A percentile compares a stretch with the other conserved stretches of the same genome.
phyloP scores from a whole-genome alignment of 2,888 invertebrate genomes.

The Eupithecia abbreviata region DNA sequence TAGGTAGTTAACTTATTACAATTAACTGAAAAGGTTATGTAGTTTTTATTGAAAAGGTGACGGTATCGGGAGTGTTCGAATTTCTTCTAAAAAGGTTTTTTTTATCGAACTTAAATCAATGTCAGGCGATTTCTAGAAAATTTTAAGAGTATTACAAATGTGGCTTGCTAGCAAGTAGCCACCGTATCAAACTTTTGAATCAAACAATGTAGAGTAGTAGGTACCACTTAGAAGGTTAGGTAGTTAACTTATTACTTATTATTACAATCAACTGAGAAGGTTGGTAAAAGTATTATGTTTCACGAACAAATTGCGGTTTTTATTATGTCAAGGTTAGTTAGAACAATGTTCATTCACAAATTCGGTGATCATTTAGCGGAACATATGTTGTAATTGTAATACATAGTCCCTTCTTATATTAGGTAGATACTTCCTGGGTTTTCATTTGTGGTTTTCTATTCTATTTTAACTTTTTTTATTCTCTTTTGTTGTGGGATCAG shows the following conservation, averaged over 20 bases:
- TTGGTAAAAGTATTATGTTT: slow-evolving; percentile 52
- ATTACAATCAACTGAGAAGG: slow-evolving; percentile 26
- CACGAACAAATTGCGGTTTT: slow-evolving; percentile 69
- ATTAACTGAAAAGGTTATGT: too few relatives aligned
- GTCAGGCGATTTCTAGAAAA: too few relatives aligned
- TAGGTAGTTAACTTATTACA: too few relatives aligned
- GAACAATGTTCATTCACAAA: slow-evolving; percentile 24
- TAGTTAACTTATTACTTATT: slow-evolving; percentile 9
- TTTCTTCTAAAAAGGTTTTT: too few relatives aligned
- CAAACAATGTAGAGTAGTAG: not conserved
- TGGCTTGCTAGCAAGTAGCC: not conserved
- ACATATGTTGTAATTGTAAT: not conserved
- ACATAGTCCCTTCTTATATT: not conserved
- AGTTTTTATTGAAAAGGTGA: too few relatives aligned
- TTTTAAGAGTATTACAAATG: too few relatives aligned
- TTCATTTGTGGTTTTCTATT: too few relatives aligned
- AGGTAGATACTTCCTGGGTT: not conserved
- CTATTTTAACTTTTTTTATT: too few relatives aligned
- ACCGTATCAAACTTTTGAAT: not conserved
- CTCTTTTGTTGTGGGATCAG: too few relatives aligned
- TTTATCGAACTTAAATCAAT: too few relatives aligned
- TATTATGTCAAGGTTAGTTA: slow-evolving; percentile 63
- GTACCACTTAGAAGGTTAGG: slow-evolving; percentile 19
- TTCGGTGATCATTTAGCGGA: slow-evolving; percentile 15
- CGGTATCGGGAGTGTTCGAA: too few relatives aligned